These are phyloP conservation scores for Phortica okadai DNA, from an alignment of 2,888 invertebrate species.

Conservation along the genomic window DNA sequence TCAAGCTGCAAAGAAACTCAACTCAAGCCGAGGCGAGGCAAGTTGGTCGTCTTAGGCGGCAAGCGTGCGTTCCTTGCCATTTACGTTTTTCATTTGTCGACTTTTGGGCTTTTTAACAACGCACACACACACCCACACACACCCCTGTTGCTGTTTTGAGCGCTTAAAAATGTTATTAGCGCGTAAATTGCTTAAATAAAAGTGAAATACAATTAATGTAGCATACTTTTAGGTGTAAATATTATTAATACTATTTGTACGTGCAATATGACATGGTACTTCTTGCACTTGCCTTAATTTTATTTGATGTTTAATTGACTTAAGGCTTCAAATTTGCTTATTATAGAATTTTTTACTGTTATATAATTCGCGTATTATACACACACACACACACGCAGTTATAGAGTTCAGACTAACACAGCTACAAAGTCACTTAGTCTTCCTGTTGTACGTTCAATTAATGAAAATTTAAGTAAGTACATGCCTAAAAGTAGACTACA, in stretches of 20 bases:
- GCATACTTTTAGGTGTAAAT: conserved; percentile 33
- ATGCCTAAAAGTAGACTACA: too few relatives aligned
- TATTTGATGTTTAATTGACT: too few relatives aligned
- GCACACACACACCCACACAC: background rate
- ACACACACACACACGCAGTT: background rate
- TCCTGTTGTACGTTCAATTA: too few relatives aligned
- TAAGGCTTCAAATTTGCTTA: too few relatives aligned
- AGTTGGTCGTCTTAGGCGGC: background rate
- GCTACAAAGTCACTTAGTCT: too few relatives aligned
- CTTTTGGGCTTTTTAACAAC: conserved; percentile 40
- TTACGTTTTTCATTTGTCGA: conserved; percentile 52
- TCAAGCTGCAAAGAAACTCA: conserved; percentile 34
- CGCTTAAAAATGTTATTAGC: conserved; percentile 61
- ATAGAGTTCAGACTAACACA: too few relatives aligned
- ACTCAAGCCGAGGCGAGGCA: background rate
- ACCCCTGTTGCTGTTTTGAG: background rate
- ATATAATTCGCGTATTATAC: background rate
- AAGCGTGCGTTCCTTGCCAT: conserved; percentile 15
- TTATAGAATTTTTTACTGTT: too few relatives aligned
- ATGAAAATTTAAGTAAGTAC: too few relatives aligned
- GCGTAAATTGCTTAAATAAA: conserved; percentile 11
- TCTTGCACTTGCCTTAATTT: too few relatives aligned
- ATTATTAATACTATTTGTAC: conserved; percentile 1
- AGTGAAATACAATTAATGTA: conserved; percentile 9
- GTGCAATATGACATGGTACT: background rate